These are phyloP conservation scores for Eutrigla gurnardus DNA, from an alignment of 2,797 vertebrate genomes.

Conservation along the genomic window DNA sequence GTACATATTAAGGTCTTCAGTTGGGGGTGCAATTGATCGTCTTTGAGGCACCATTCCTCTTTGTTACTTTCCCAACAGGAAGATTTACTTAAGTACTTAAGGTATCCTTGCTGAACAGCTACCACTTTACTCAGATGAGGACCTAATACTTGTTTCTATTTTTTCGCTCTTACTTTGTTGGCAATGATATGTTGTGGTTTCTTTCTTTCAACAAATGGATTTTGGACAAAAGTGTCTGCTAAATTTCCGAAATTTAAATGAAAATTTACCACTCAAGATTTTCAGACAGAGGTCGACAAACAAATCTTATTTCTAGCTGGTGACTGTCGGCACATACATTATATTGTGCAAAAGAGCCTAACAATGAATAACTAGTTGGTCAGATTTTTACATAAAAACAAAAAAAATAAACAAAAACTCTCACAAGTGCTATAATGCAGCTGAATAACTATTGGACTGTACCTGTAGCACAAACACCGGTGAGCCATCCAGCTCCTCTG, in stretches of 20 bases:
- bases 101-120: too few species aligned
- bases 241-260: too few species aligned
- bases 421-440: background rate
- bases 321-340: background rate
- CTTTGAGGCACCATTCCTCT: background rate
- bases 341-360: background rate
- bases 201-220: too few species aligned
- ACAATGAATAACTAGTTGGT: background rate
- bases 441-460: slow-evolving; percentile 15
- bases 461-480: slow-evolving; percentile 93
- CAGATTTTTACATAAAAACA: background rate
- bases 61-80: background rate
- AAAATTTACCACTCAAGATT: background rate
- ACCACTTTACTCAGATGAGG: too few species aligned
- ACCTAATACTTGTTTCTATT: too few species aligned
- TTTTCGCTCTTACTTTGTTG: too few species aligned
- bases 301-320: background rate
- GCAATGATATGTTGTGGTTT: too few species aligned
- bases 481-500: slow-evolving; percentile 89
- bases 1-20: background rate
- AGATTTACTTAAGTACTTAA: background rate
- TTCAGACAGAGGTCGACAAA: background rate
- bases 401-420: background rate
- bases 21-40: background rate
- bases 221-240: too few species aligned